Base-by-base conservation (phyloP, 2,113 vertebrate genomes). In the Fukomys damarensis region DNA sequence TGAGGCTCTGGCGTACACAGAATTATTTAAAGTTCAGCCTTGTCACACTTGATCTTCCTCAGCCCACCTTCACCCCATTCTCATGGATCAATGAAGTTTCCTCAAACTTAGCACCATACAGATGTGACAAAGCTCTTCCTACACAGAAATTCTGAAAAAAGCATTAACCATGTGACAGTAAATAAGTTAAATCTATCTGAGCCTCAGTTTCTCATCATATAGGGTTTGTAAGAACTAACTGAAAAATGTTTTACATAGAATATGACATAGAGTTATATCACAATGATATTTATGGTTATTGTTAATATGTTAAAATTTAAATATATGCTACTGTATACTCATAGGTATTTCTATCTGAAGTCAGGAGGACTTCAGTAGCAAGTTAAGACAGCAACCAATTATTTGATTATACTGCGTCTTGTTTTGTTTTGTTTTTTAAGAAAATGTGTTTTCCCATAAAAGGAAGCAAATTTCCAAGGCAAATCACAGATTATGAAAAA, bases 401-500 rank as follows among this genome's bases (percentile, higher is more conserved):
- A 97, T 94, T 97, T 97, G 68, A 96, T 93, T 94, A 91, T 35
- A 94, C 46, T 82, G 61, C 49, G 91, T 97, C 72, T 94, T 88
- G 65, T 92, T 96, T 83, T 96, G 96, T 49, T 49, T 49, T n/a
- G n/a, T n/a, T 49, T 49, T 95, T 81, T n/a, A 97, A 92, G 89
- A 96, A 96, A 94, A 86, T 46, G 95, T 85, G 68, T 89, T 95
- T 93, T 89, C 80, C 80, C 91, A 89, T 93, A 96, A 94, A 97
- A 97, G 52, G 91, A 96, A 96, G 89, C 32, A 89, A 97, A 96
- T 96, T 93, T 94, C 68, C 95, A 97, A 97, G 74, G 93, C 91
- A 97, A 97, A 95, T 92, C 72, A 93, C 26, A 97, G 54, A 84
- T 32, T 66, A 85, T 96, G 94, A 96, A 93, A 94, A 95, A 96